Evolutionary conservation across 2,888 invertebrate genomes (phyloP).

Genomic region (Laothoe populi): DNA sequence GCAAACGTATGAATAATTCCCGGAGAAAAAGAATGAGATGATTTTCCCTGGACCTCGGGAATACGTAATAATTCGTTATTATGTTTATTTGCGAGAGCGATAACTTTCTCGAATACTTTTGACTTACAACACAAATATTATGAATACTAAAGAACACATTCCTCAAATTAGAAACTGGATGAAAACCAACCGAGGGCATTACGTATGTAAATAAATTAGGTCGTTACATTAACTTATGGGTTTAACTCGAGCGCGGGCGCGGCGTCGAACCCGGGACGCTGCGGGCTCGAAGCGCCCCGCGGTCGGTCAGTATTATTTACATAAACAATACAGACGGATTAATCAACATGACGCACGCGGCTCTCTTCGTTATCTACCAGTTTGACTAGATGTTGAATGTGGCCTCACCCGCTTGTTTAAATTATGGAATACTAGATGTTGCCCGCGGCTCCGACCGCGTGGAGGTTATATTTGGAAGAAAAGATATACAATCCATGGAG

Average conservation of each 20-base stretch:
- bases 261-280: conserved; percentile 23
- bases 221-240: conserved; percentile 49
- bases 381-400: conserved; percentile 4
- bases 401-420: background rate
- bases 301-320: conserved; percentile 45
- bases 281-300: conserved; percentile 40
- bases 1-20: no score
- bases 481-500: no score
- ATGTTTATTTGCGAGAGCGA: no score
- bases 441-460: no score
- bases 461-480: no score
- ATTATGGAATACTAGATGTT: background rate
- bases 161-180: conserved; percentile 17
- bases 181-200: conserved; percentile 12
- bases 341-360: conserved; percentile 31
- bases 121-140: conserved; percentile 10
- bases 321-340: conserved; percentile 35
- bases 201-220: conserved; percentile 47
- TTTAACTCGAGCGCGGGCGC: conserved; percentile 34
- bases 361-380: conserved; percentile 34
- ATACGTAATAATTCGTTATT: no score
- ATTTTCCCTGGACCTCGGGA: no score
- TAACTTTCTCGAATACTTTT: no score
- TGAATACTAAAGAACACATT: conserved; percentile 1
- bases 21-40: no score